Conservation (phyloP, 1,140 invertebrate species). For the Drosophila biarmipes region DNA sequence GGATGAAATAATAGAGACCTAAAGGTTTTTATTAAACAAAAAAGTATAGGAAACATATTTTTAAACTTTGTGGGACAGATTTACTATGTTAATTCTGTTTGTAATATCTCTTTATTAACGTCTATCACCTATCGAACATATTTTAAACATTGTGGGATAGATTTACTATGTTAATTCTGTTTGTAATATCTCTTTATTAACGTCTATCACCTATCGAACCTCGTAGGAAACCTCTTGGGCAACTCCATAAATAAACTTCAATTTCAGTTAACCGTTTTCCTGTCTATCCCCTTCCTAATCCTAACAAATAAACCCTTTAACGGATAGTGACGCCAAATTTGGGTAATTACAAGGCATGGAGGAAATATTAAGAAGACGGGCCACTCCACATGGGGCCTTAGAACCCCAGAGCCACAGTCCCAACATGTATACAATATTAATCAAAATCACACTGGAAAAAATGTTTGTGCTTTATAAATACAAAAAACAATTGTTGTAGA, state of each 20-base stretch:
- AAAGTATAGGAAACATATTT: no score
- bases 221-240: conserved; percentile 23
- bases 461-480: not conserved
- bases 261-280: conserved; percentile 63
- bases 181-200: not conserved
- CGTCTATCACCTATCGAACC: conserved; percentile 1
- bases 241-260: conserved; percentile 63
- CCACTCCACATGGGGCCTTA: conserved; percentile 58
- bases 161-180: not conserved
- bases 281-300: conserved; percentile 22
- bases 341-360: conserved; percentile 67
- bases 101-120: not conserved
- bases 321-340: conserved; percentile 80
- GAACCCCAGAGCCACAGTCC: conserved; percentile 2
- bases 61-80: no score
- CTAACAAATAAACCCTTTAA: conserved; percentile 52
- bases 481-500: not conserved
- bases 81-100: not conserved
- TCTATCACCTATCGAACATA: no score
- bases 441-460: conserved; percentile 68
- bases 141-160: no score
- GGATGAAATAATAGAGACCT: no score
- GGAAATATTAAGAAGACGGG: conserved; percentile 42
- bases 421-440: conserved; percentile 78
- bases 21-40: no score